Base-by-base conservation (phyloP, 2,797 vertebrate genomes). In the Morus bassanus region DNA sequence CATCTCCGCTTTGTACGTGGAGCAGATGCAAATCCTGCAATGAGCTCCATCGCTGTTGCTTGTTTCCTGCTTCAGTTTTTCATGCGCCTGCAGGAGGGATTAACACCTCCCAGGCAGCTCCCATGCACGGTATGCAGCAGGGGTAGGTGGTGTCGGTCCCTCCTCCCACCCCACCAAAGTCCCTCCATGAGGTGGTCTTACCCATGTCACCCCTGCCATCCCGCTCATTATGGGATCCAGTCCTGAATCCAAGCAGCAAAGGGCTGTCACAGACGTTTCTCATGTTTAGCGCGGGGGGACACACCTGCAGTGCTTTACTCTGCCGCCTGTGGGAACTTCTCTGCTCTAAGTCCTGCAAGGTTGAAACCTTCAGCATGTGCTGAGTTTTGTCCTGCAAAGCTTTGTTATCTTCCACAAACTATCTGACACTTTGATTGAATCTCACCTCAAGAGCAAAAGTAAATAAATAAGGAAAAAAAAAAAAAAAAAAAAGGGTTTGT, bases 401-500 rank as follows among this genome's bases (percentile, higher is more conserved):
- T 31, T 23, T 54, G 17, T 9, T 35, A 14, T 31, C 63, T 46
- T 39, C 56, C 41, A 15, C 2, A 13, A 75, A 30, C 35, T 27
- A 37, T 22, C 46, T 60, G 46, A 45, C 21, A 39, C 30, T 15
- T 74, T 10, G 30, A 18, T 9, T 37, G 23, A 39, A 57, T 37
- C 37, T 43, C 45, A 45, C 33, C 19, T 78, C 65, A 72, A 21
- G 28, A 85, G 24, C 39, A 59, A 12, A 68, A 75, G n/a, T n/a
- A 50, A 46, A 30, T 53, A 60, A 39, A n/a, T n/a, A 54, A 75
- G 33, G 31, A 22, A 27, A 7, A 13, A 22, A 5, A 13, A 27
- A 6, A 31, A 2, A 27, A 7, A 13, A 22, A 5, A 13, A 27
- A 6, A 31, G 1, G 8, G 1, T 6, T 4, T 13, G 18, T 74